phyloP scores from a whole-genome alignment of 2,888 invertebrate genomes.

The Cheilosia pagana region DNA sequence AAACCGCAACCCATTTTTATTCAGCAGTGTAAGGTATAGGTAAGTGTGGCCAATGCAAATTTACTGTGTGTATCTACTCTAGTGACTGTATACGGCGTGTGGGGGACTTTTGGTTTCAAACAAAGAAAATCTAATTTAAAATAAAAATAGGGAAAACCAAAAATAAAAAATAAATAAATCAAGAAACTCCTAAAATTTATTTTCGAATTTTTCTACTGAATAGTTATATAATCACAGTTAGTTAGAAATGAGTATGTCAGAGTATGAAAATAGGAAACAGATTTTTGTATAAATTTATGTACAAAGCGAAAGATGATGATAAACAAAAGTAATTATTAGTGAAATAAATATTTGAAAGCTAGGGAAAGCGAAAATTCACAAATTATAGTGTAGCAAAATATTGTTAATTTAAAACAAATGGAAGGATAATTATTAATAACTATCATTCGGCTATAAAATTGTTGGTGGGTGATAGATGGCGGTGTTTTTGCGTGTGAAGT shows the following conservation, averaged over 20 bases:
- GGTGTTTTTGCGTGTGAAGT: too few relatives aligned
- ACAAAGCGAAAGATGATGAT: slow-evolving; percentile 62
- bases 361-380: slow-evolving; percentile 22
- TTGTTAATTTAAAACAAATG: background rate
- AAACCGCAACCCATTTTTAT: slow-evolving; percentile 41
- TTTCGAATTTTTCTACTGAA: slow-evolving; percentile 64
- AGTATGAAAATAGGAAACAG: slow-evolving; percentile 75
- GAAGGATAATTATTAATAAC: too few relatives aligned
- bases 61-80: slow-evolving; percentile 26
- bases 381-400: background rate
- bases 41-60: background rate
- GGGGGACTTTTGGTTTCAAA: slow-evolving; percentile 27
- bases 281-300: slow-evolving; percentile 75
- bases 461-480: too few relatives aligned
- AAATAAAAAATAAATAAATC: slow-evolving; percentile 26
- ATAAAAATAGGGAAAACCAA: slow-evolving; percentile 29
- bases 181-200: slow-evolving; percentile 69
- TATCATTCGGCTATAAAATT: too few relatives aligned
- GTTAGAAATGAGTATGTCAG: slow-evolving; percentile 62
- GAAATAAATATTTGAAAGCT: slow-evolving; percentile 13
- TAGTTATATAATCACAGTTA: slow-evolving; percentile 63
- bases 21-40: slow-evolving; percentile 49
- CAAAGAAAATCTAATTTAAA: slow-evolving; percentile 47
- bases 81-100: slow-evolving; percentile 52
- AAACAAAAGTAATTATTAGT: background rate